Percentiles rank a stretch among this genome's conserved stretches.
These are phyloP conservation scores for Apoderus coryli DNA, from an alignment of 2,888 invertebrate species.

Conservation along the genomic window DNA sequence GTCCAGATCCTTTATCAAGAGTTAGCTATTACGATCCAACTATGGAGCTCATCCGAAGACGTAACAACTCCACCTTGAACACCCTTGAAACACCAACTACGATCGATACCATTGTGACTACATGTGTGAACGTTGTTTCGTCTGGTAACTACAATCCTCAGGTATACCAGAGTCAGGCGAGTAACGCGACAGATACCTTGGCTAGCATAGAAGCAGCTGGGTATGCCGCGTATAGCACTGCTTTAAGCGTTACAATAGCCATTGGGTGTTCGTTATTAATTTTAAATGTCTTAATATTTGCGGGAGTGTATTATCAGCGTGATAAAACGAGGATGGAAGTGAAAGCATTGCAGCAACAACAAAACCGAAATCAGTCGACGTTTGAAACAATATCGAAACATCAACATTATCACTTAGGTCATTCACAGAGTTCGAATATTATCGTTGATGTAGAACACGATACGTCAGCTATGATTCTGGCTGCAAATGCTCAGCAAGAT, in stretches of 20 bases:
- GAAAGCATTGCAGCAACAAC: constrained; percentile 62
- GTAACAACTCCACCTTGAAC: constrained; percentile 42
- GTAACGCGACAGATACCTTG: constrained; percentile 59
- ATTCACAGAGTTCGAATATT: constrained; percentile 63
- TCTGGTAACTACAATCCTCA: constrained; percentile 36
- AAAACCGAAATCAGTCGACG: constrained; percentile 44
- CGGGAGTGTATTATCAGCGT: constrained; percentile 70
- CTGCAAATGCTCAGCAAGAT: constrained; percentile 39
- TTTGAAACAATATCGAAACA: constrained; percentile 70
- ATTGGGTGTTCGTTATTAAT: constrained; percentile 70
- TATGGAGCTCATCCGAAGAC: constrained; percentile 44
- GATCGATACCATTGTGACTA: constrained; percentile 53
- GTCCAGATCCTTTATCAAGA: constrained; percentile 67
- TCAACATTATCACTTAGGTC: constrained; percentile 64
- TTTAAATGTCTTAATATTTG: constrained; percentile 69
- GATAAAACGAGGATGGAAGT: constrained; percentile 67
- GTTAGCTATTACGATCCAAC: constrained; percentile 46
- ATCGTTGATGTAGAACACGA: constrained; percentile 76
- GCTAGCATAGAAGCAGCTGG: constrained; percentile 69
- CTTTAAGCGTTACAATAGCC: constrained; percentile 63
- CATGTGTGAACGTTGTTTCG: constrained; percentile 48
- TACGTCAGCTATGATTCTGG: constrained; percentile 40
- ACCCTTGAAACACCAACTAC: constrained; percentile 52
- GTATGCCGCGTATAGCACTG: constrained; percentile 61
- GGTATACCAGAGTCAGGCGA: constrained; percentile 39